A percentile compares a stretch with the other conserved stretches of the same genome.
Conservation (phyloP, 2,888 invertebrate species). For the Scaptomyza caliginosa region DNA sequence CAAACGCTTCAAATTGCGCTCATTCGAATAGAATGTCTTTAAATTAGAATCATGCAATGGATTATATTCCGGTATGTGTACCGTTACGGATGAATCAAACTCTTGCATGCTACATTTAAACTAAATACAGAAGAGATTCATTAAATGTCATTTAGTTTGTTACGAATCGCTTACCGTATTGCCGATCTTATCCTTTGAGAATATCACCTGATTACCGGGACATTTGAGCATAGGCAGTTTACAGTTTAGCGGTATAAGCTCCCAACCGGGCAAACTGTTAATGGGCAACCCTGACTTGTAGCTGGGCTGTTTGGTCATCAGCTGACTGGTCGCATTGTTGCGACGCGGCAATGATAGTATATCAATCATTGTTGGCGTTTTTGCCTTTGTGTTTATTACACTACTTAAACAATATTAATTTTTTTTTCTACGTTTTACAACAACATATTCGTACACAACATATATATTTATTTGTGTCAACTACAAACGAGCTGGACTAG, state of each 20-base stretch:
- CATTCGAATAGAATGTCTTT: slow-evolving; percentile 85
- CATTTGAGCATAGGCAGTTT: slow-evolving; percentile 84
- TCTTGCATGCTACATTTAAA: slow-evolving; percentile 73
- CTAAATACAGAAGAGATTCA: slow-evolving; percentile 34
- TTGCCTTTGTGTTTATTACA: not conserved
- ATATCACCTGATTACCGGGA: slow-evolving; percentile 83
- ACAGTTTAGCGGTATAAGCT: slow-evolving; percentile 80
- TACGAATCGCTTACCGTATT: slow-evolving; percentile 64
- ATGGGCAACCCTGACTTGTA: slow-evolving; percentile 80
- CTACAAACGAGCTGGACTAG: not conserved
- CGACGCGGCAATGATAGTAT: slow-evolving; percentile 78
- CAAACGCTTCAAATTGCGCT: slow-evolving; percentile 84
- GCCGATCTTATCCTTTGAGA: slow-evolving; percentile 83
- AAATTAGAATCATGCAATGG: slow-evolving; percentile 87
- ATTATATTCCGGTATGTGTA: slow-evolving; percentile 85
- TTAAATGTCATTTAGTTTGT: not conserved
- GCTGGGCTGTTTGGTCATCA: slow-evolving; percentile 66
- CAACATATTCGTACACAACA: slow-evolving; percentile 20
- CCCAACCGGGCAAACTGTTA: slow-evolving; percentile 83
- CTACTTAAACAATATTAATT: not conserved
- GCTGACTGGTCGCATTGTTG: slow-evolving; percentile 53
- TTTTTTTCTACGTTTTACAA: slow-evolving; percentile 11
- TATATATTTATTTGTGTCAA: not conserved
- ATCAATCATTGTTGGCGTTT: slow-evolving; percentile 81
- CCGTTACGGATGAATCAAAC: slow-evolving; percentile 77